A percentile compares a stretch with the other conserved stretches of the same genome.
phyloP scores from a whole-genome alignment of 2,113 vertebrate genomes.

The Lasiurus borealis region DNA sequence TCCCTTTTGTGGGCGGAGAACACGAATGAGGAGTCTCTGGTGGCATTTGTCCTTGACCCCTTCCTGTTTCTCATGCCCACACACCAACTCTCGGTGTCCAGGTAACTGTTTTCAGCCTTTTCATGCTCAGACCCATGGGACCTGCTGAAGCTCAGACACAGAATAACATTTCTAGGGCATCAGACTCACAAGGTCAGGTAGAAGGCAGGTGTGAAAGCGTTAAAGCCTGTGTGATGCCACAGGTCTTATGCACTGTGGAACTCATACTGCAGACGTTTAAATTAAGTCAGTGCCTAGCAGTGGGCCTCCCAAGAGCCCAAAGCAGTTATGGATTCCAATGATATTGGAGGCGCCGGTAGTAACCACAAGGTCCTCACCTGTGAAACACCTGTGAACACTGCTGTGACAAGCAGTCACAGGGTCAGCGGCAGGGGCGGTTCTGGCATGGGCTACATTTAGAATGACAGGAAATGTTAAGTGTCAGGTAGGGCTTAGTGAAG shows the following conservation, averaged over 20 bases:
- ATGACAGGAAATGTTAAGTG: not conserved
- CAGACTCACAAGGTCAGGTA: not conserved
- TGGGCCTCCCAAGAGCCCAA: not conserved
- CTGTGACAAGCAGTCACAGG: not conserved
- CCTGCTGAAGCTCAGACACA: not conserved
- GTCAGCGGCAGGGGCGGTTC: not conserved
- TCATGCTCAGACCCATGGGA: not conserved
- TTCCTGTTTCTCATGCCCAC: too few relatives aligned
- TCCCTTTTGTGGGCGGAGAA: too few relatives aligned
- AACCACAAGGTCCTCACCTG: too few relatives aligned
- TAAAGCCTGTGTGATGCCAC: not conserved
- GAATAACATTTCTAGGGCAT: not conserved
- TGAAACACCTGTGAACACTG: not conserved
- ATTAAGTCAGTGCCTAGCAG: not conserved
- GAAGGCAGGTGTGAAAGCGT: not conserved
- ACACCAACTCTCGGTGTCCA: too few relatives aligned
- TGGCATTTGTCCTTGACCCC: too few relatives aligned
- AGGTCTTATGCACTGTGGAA: not conserved
- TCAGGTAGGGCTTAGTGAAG: not conserved
- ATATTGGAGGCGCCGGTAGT: not conserved
- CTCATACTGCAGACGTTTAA: not conserved
- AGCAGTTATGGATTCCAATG: not conserved
- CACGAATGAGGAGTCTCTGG: too few relatives aligned
- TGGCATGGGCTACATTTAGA: not conserved
- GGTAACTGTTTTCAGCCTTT: not conserved